Base-by-base conservation (phyloP, 2,888 invertebrate genomes). In the Argyresthia goedartella region DNA sequence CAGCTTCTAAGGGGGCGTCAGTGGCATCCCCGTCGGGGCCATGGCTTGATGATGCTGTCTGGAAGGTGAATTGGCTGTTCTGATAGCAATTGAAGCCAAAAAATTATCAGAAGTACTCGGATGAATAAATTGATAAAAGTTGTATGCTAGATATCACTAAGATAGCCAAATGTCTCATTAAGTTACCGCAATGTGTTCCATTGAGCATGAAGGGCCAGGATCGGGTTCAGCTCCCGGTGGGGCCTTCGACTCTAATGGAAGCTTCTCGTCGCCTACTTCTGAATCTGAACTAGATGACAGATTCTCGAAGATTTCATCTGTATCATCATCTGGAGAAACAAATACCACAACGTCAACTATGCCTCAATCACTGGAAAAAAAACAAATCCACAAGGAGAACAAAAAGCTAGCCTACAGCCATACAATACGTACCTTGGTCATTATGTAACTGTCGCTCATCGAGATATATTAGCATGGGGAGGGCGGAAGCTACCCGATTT, bases 401-500 rank as follows among this genome's bases (percentile, higher is more conserved):
- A 39, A n/a, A 11, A 39, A 39, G 39, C 10, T 39, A 39, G 3
- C n/a, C 9, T 14, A 42, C 13, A 39, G n/a, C n/a, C n/a, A n/a
- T n/a, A n/a, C n/a, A n/a, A n/a, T n/a, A 60, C 73, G 49, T 62
- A 80, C 81, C 71, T 43, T 70, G n/a, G 10, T 44, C 64, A 52
- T 60, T 64, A 53, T 79, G 69, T 55, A 85, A 53, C 3, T 80
- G 77, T 34, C 60, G 62, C 4, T 77, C 80, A 50, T 86, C 86
- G 51, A 86, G 60, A 49, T 71, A 73, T 8, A 74, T 63, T 45
- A 86, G 65, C 77, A 78, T 73, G 0, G 84, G 82, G 16, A 86
- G 56, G 0, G 76, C 72, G 0, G 73, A 55, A 0, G 77, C 76
- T 1, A 84, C 71, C 1, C 65, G 57, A 0, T 67, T 53, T 1